These are phyloP conservation scores for Willowsia nigromaculata DNA, from an alignment of 2,888 invertebrate genomes.

Conservation along the genomic window DNA sequence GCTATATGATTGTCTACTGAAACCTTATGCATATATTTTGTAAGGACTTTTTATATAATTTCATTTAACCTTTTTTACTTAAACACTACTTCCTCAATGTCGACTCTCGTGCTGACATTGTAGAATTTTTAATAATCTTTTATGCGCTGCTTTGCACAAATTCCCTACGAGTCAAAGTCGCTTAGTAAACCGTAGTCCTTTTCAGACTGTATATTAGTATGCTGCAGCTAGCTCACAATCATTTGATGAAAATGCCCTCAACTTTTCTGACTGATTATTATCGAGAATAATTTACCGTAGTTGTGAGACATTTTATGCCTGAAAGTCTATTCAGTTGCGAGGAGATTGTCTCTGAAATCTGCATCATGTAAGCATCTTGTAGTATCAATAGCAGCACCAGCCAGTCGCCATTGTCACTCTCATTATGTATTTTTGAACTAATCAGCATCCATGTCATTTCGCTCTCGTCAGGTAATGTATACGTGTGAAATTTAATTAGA, in stretches of 20 bases:
- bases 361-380: conserved; percentile 8
- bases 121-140: conserved; percentile 18
- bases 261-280: neutral
- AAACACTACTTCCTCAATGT: neutral
- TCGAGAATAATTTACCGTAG: neutral
- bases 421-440: neutral
- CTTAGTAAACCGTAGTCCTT: no score
- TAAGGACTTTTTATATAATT: neutral
- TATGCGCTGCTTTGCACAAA: conserved; percentile 20
- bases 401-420: conserved; percentile 34
- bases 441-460: neutral
- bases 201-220: no score
- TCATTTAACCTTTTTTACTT: neutral
- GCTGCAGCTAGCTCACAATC: neutral
- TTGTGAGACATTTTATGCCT: neutral
- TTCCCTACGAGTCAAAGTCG: neutral
- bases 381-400: conserved; percentile 43
- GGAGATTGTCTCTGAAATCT: neutral
- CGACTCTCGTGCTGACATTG: neutral
- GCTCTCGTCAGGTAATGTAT: neutral
- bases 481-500: conserved; percentile 32
- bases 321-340: conserved; percentile 9
- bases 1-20: no score
- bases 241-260: neutral
- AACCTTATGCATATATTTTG: neutral